Evolutionary conservation across 2,113 vertebrate genomes (phyloP).

Genomic region (Corythaixoides concolor): DNA sequence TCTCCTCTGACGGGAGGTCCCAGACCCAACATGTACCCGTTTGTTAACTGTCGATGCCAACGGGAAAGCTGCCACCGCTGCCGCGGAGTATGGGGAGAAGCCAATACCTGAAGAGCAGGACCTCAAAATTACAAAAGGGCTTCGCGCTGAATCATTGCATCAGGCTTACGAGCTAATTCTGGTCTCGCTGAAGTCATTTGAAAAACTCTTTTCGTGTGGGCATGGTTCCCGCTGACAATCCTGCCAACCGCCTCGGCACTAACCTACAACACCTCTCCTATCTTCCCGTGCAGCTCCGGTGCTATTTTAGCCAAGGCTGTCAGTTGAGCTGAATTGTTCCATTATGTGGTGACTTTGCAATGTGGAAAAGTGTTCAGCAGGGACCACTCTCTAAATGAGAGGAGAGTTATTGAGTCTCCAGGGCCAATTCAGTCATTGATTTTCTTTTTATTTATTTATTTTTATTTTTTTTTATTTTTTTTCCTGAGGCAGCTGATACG

Average conservation of each 20-base stretch:
- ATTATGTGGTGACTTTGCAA: constrained; percentile 3
- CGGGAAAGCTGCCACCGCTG: neutral
- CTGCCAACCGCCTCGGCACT: neutral
- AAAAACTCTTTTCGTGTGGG: neutral
- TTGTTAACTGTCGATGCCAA: rapidly evolving
- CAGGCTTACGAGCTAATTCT: neutral
- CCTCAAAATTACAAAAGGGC: neutral
- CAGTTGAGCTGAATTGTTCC: constrained; percentile 28
- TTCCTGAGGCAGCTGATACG: neutral
- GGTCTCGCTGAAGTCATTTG: neutral
- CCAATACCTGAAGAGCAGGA: neutral
- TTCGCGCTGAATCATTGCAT: neutral
- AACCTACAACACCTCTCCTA: neutral
- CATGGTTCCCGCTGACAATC: neutral
- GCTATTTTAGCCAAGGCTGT: constrained; percentile 5
- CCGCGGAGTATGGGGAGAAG: neutral
- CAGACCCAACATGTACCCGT: neutral
- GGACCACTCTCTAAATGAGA: neutral
- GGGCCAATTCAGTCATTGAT: neutral
- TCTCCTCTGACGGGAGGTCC: neutral
- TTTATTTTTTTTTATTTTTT: neutral
- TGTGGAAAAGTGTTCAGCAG: neutral
- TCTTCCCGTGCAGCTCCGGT: neutral
- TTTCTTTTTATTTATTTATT: neutral
- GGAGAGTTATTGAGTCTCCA: neutral